Conservation (phyloP, 2,797 vertebrate genomes). For the Acrossocheilus fasciatus region DNA sequence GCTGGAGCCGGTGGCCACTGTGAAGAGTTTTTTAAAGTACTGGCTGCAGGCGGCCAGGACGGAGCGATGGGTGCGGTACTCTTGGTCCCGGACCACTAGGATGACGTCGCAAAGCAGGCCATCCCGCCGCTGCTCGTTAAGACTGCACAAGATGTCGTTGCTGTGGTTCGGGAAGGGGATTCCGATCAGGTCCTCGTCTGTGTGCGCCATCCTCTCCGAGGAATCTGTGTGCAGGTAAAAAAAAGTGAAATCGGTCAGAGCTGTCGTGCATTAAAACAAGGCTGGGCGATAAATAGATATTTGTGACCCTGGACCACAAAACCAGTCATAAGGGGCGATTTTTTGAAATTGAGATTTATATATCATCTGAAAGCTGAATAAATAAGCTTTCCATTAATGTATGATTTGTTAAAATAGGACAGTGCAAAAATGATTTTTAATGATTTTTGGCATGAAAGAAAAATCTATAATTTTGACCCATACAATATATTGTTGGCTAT, state of each 20-base stretch:
- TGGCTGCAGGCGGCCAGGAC: slow-evolving; percentile 97
- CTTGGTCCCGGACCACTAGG: slow-evolving; percentile 94
- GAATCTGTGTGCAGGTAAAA: slow-evolving; percentile 43
- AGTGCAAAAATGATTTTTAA: not conserved
- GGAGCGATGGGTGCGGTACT: slow-evolving; percentile 94
- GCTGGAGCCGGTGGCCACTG: slow-evolving; percentile 82
- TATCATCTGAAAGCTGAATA: too few species aligned
- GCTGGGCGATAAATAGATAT: not conserved
- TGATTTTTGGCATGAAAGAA: not conserved
- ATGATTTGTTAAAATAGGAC: not conserved
- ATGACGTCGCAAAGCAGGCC: slow-evolving; percentile 96
- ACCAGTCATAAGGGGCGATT: not conserved
- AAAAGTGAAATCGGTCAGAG: not conserved
- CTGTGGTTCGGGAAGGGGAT: slow-evolving; percentile 99
- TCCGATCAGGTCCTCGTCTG: slow-evolving; percentile 94
- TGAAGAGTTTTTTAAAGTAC: slow-evolving; percentile 99
- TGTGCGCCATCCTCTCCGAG: slow-evolving; percentile 86
- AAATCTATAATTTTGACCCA: not conserved
- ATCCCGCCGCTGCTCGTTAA: slow-evolving; percentile 94
- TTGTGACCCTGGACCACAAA: not conserved
- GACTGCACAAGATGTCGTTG: slow-evolving; percentile 92
- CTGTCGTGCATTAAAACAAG: not conserved
- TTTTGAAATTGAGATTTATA: too few species aligned
- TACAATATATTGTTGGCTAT: not conserved
- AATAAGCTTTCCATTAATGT: not conserved